phyloP scores from a whole-genome alignment of 2,797 vertebrate species.

The Diplodus puntazzo region DNA sequence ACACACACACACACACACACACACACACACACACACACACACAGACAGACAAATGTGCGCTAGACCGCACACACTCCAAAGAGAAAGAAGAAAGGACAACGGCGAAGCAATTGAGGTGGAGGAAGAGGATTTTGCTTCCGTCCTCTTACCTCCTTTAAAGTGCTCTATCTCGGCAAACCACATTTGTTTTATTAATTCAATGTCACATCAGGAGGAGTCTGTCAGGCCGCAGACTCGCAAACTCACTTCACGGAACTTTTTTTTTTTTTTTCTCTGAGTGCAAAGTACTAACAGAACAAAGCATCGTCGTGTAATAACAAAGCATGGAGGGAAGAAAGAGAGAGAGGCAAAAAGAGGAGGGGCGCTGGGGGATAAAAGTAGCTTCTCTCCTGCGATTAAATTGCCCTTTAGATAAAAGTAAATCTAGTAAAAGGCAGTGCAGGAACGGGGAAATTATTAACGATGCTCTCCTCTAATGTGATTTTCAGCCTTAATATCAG shows the following conservation, averaged over 20 bases:
- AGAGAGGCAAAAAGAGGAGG: slow-evolving; percentile 42
- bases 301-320: slow-evolving; percentile 63
- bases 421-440: slow-evolving; percentile 62
- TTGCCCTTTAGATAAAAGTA: slow-evolving; percentile 78
- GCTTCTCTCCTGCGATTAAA: slow-evolving; percentile 68
- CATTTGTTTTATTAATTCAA: slow-evolving; percentile 85
- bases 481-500: slow-evolving; percentile 63
- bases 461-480: slow-evolving; percentile 60
- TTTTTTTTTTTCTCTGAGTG: slow-evolving; percentile 29
- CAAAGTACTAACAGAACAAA: slow-evolving; percentile 71
- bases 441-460: slow-evolving; percentile 57
- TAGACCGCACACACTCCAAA: slow-evolving; percentile 56
- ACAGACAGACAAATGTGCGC: neutral
- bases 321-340: slow-evolving; percentile 36
- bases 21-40: neutral
- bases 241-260: slow-evolving; percentile 66
- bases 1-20: slow-evolving; percentile 41
- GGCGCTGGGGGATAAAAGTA: slow-evolving; percentile 61
- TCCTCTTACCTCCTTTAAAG: slow-evolving; percentile 74
- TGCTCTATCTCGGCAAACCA: slow-evolving; percentile 76
- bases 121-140: slow-evolving; percentile 67
- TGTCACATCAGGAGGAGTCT: slow-evolving; percentile 73
- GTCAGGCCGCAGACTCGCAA: slow-evolving; percentile 61
- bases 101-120: slow-evolving; percentile 56
- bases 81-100: slow-evolving; percentile 60